Evolutionary conservation across 2,113 vertebrate species (phyloP), one percentile per base, ranked within the genome.

Genomic region (Zapus hudsonius): DNA sequence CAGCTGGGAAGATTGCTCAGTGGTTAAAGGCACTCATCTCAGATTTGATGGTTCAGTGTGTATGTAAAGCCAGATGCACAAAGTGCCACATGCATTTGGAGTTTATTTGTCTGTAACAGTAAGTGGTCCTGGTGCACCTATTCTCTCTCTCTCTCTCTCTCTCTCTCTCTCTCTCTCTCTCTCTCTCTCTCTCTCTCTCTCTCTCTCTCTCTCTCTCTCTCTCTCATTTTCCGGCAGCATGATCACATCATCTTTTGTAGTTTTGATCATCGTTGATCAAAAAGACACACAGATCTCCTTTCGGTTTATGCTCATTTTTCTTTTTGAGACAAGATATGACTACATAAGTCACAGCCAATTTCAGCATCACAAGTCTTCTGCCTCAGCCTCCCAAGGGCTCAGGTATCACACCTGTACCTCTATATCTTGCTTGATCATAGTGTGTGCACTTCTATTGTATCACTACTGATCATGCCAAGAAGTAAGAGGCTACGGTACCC

Each of bases 311-410:
- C 27, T 63, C 27, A 4, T 63, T 29, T 64, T 31, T 52, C 6
- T 36, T 78, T 57, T 78, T n/a, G 20, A 55, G 75, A 23, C 12
- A n/a, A 10, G 1, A 1, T 79, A 10, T 79, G 22, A 27, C n/a
- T 25, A 3, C 5, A 22, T 19, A 36, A 11, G 4, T 2, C 47
- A 57, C 7, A 8, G 11, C 4, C 11, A 17, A 2, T 15, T 8
- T 73, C 36, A 42, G 25, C 40, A 15, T 73, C 33, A 36, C 19
- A 25, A 4, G 40, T 22, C 23, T 73, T 38, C 23, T 25, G 8
- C 70, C 16, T 23, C 36, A 42, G 22, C 38, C 36, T 42, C 22
- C 70, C 8, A 4, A 19, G n/a, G 3, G n/a, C n/a, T 36, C 4
- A 23, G 23, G 31, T 6, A 16, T 8, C 31, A 69, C 29, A 17